Conservation (phyloP, 2,888 invertebrate species). For the Temnothorax unifasciatus region DNA sequence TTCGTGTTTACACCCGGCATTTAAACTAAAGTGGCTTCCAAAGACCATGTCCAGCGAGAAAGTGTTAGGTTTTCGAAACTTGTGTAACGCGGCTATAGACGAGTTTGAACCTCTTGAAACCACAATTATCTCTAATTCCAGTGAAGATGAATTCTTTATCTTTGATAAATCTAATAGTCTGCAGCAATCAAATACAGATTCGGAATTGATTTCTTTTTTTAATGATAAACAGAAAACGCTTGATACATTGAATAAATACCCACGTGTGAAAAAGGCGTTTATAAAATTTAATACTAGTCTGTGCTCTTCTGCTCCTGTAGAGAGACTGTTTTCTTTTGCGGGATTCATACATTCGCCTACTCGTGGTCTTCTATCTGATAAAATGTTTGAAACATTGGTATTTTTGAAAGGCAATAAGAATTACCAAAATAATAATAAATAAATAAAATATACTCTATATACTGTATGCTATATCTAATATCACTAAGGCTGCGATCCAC, state of each 20-base stretch:
- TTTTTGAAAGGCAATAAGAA: no score
- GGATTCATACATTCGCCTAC: conserved; percentile 14
- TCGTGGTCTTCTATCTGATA: background rate
- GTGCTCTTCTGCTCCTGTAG: background rate
- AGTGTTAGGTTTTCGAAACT: background rate
- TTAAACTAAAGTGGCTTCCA: conserved; percentile 13
- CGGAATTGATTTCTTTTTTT: background rate
- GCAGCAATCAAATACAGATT: background rate
- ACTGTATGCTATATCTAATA: no score
- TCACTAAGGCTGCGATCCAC: no score
- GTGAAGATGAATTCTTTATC: conserved; percentile 14
- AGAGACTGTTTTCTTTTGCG: conserved; percentile 7
- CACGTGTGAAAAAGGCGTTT: background rate
- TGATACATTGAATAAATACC: background rate
- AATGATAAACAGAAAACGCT: conserved; percentile 2
- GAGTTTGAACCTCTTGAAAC: background rate
- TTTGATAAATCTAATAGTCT: background rate
- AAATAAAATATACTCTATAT: no score
- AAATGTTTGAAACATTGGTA: conserved; percentile 12
- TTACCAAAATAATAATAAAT: no score
- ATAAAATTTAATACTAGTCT: background rate
- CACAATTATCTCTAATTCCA: conserved; percentile 1
- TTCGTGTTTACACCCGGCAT: conserved; percentile 10
- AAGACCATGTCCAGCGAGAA: background rate
- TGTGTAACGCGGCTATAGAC: conserved; percentile 11